Conservation (phyloP, 2,113 vertebrate genomes). For the Pygathrix nemaeus region DNA sequence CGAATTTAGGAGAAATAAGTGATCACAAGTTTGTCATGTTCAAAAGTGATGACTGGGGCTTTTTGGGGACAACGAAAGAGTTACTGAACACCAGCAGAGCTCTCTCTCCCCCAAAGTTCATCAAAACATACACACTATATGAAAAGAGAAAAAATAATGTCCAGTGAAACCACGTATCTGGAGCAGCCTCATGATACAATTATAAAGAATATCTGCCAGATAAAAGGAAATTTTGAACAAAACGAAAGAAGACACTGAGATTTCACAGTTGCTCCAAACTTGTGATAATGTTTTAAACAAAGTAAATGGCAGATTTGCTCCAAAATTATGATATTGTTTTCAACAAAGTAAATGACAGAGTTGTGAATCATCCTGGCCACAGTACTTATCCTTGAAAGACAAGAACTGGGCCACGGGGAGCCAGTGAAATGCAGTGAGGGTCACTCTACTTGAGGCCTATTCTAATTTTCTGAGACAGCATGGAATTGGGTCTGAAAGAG, state of each 20-base stretch:
- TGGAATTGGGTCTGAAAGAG: background rate
- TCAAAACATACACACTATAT: background rate
- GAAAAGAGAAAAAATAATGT: background rate
- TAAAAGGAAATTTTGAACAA: background rate
- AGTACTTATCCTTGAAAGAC: background rate
- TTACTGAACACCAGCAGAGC: background rate
- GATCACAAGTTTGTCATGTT: constrained; percentile 36
- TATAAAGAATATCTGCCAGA: background rate
- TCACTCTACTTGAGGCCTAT: background rate
- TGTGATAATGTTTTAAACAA: background rate
- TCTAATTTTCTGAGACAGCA: background rate
- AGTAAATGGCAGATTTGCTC: background rate
- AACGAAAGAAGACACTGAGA: background rate
- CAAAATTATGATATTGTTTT: background rate
- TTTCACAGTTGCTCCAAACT: background rate
- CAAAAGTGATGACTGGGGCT: constrained; percentile 3
- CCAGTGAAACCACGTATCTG: background rate
- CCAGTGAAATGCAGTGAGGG: background rate
- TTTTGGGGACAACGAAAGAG: background rate
- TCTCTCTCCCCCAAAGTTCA: background rate
- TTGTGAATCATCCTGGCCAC: background rate
- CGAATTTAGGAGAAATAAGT: constrained; percentile 51
- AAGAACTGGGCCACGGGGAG: background rate
- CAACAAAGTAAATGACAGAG: background rate
- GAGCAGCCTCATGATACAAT: background rate